Base-by-base conservation (phyloP, 1,140 invertebrate species). In the Ganaspis sp. region DNA sequence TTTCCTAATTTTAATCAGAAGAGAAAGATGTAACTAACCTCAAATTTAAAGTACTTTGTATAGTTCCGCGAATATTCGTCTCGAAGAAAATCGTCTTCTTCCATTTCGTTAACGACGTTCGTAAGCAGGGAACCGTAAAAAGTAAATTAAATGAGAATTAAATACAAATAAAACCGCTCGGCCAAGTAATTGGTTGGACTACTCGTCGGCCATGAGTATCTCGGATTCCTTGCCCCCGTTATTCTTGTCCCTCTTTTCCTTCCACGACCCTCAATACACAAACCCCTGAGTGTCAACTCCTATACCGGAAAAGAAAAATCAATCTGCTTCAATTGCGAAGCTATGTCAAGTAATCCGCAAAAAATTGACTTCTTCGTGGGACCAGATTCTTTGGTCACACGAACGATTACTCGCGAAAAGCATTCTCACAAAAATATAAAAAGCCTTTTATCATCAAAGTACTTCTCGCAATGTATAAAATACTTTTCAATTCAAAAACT, bases 111-210 rank as follows among this genome's bases (percentile, higher is more conserved):
- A 88, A 87, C 87, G 75, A 78, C 49, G 77, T 38, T 64, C 76
- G 78, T 82, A 79, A 79, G 78, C 80, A 81, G 70, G 71, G 73
- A 75, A 76, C 85, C 85, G 86, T 90, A 91, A 90, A 90, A 90
- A 90, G 89, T 90, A 91, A 91, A 90, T 91, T 89, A 91, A 91
- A 90, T 89, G 87, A 91, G 90, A 91, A 90, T 91, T 90, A 91
- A 90, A 90, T 89, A 90, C 84, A 90, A 91, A 91, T 91, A 91
- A 91, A 90, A 90, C 75, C 88, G 87, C 76, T 91, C 86, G 88
- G 87, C 89, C 90, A 90, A 90, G 89, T 91, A 91, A 91, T 91
- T 91, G 90, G 86, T 80, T 73, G 72, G 75, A 71, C 64, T 70
- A 26, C 76, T 81, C 80, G 81, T 83, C 82, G 81, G 79, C 78